Conservation (phyloP, 2,888 invertebrate genomes). For the Hemaris fuciformis region DNA sequence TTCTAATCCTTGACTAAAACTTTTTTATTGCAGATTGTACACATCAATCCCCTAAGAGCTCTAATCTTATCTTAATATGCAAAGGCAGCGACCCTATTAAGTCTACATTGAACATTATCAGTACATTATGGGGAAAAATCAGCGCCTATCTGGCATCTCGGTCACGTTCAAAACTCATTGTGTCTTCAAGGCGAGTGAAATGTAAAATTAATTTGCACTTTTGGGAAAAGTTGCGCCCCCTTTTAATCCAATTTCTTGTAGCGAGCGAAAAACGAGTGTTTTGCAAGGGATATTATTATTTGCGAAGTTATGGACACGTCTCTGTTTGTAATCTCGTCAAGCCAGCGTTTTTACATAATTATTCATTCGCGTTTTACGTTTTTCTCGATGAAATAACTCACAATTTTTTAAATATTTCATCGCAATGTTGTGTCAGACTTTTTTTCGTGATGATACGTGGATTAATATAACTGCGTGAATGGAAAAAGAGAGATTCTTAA, state of each 20-base stretch:
- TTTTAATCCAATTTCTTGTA: slow-evolving; percentile 1
- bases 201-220: slow-evolving; percentile 7
- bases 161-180: slow-evolving; percentile 6
- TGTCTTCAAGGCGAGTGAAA: not conserved
- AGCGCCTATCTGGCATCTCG: not conserved
- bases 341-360: not conserved
- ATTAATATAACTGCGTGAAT: too few relatives aligned
- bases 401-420: not conserved
- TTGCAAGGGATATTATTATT: not conserved
- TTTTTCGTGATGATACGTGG: too few relatives aligned
- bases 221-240: not conserved
- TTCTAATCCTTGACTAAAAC: too few relatives aligned
- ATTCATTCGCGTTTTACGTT: not conserved
- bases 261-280: not conserved
- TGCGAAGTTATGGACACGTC: not conserved
- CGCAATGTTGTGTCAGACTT: too few relatives aligned
- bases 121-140: not conserved
- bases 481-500: too few relatives aligned
- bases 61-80: too few relatives aligned
- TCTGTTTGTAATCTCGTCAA: not conserved
- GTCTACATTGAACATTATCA: not conserved
- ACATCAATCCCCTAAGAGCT: not conserved
- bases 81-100: not conserved
- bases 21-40: too few relatives aligned
- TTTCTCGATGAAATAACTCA: not conserved